phyloP scores from a whole-genome alignment of 2,888 invertebrate genomes.

The Dorcus hopei region DNA sequence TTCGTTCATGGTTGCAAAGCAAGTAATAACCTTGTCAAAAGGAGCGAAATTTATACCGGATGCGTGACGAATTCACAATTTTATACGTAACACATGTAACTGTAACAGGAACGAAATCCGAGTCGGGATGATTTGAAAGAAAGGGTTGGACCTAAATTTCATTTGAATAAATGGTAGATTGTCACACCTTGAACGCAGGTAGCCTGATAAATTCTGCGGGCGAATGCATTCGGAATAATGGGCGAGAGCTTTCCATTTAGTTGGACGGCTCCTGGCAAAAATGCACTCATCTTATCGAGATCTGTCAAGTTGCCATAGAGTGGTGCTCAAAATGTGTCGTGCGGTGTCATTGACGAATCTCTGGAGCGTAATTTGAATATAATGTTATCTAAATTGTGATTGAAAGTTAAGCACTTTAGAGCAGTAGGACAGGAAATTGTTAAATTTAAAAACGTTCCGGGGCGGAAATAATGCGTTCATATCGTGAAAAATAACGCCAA shows the following conservation, averaged over 20 bases:
- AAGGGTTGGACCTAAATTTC: conserved; percentile 29
- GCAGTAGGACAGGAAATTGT: conserved; percentile 25
- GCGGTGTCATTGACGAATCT: conserved; percentile 36
- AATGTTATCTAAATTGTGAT: conserved; percentile 38
- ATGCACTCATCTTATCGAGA: conserved; percentile 39
- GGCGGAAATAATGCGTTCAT: too few species aligned
- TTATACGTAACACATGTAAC: conserved; percentile 24
- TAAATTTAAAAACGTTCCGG: conserved; percentile 8
- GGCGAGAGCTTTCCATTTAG: neutral
- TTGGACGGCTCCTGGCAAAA: conserved; percentile 2
- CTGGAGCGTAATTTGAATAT: conserved; percentile 35
- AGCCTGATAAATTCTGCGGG: conserved; percentile 20
- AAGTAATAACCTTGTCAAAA: conserved; percentile 15
- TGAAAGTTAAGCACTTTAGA: conserved; percentile 9
- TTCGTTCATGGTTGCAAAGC: too few species aligned
- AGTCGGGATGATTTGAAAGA: conserved; percentile 23
- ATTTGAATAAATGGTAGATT: conserved; percentile 35
- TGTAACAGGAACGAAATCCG: conserved; percentile 24
- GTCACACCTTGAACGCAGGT: conserved; percentile 32
- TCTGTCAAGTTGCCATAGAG: conserved; percentile 44
- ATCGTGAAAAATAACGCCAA: too few species aligned
- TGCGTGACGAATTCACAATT: conserved; percentile 19
- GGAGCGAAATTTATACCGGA: conserved; percentile 13
- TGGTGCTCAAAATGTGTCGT: conserved; percentile 28
- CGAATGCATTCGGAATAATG: conserved; percentile 1